Evolutionary conservation across 1,140 invertebrate genomes (phyloP).

Genomic region (Brachionus koreanus): DNA sequence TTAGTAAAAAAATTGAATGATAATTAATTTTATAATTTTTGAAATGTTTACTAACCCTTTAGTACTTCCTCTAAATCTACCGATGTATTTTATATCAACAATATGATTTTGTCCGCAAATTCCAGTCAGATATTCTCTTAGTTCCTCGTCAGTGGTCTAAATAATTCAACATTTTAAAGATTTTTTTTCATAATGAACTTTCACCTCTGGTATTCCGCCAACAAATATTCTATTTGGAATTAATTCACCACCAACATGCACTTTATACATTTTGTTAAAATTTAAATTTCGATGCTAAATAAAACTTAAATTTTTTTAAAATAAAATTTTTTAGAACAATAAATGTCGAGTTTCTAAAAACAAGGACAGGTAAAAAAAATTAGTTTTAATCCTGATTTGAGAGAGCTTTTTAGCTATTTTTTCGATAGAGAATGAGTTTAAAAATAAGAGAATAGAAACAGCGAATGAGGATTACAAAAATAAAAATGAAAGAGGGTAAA

Average conservation of each 20-base stretch:
- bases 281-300: not conserved
- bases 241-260: slow-evolving; percentile 29
- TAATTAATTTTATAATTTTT: not conserved
- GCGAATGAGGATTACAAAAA: not conserved
- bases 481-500: not conserved
- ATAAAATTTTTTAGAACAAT: not conserved
- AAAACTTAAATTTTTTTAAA: not conserved
- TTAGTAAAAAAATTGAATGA: too few relatives aligned
- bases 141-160: slow-evolving; percentile 21
- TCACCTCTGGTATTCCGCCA: slow-evolving; percentile 15
- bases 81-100: not conserved
- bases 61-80: not conserved
- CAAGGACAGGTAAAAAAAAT: not conserved
- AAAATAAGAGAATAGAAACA: not conserved
- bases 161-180: not conserved
- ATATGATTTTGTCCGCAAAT: slow-evolving; percentile 18
- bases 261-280: slow-evolving; percentile 19
- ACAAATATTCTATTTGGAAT: slow-evolving; percentile 22
- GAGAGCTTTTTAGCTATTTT: not conserved
- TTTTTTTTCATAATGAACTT: not conserved
- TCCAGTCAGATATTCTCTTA: not conserved
- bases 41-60: not conserved
- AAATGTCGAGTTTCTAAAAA: not conserved
- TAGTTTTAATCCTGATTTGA: not conserved
- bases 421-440: not conserved